Evolutionary conservation across 2,113 vertebrate species (phyloP), one percentile per base, ranked within the genome.

Genomic region (Lophura nycthemera): DNA sequence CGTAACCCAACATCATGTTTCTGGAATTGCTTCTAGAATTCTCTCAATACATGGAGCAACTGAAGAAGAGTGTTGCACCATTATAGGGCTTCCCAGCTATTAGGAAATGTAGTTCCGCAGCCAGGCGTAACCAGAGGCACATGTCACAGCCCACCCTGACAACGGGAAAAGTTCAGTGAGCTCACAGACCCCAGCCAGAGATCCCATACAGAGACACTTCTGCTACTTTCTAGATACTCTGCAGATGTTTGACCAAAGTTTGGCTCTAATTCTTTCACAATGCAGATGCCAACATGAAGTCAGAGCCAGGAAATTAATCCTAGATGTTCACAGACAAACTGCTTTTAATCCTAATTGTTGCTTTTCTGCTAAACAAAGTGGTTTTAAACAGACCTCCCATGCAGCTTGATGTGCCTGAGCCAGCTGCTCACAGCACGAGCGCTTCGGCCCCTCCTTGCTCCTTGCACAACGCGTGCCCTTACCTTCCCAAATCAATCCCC

Each of bases 311-410:
- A 92, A 87, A 72, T 83, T 22, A 64, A 29, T 76, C 56, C 74
- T 78, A 36, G 32, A 82, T 82, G 34, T 89, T 77, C 78, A 61
- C 38, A 87, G 25, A n/a, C 24, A 54, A 83, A 87, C 71, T 75
- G 57, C 75, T 95, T 82, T 56, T 83, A 82, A 90, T 69, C 6
- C 25, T 75, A 69, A 42, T 73, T 84, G 40, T 65, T 88, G 42
- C 7, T 61, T 61, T 90, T 92, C 87, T 89, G 64, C n/a, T 88
- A 59, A 87, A 76, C 54, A 57, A 84, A 84, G 25, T 76, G n/a
- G 52, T 83, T 89, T 79, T 83, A 66, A 89, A 57, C 45, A 76
- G 85, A 65, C 78, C 40, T 95, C 75, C 71, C 48, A 6, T 25
- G 16, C 61, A 76, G 59, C 42, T 72, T 85, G 30, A 77, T 50